Conservation (phyloP, 2,888 invertebrate species). For the Agapostemon virescens region DNA sequence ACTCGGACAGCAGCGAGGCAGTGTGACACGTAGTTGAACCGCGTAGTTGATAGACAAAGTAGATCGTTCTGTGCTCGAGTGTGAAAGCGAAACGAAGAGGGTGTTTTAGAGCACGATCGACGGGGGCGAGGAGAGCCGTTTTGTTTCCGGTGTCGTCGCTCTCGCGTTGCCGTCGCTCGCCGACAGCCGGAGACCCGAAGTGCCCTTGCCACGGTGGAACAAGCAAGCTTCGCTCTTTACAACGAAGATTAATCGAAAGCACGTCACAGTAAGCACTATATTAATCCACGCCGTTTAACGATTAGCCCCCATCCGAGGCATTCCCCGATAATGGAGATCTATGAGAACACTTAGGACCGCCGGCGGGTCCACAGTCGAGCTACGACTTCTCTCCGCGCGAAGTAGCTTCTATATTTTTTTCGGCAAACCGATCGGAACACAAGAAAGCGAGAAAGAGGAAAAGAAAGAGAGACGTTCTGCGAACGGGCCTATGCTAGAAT, state of each 20-base stretch:
- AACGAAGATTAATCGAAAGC: conserved; percentile 60
- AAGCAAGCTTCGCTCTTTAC: conserved; percentile 30
- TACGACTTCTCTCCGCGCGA: background rate
- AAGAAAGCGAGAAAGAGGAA: no score
- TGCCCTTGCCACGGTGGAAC: conserved; percentile 8
- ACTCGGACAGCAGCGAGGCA: conserved; percentile 19
- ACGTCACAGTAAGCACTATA: conserved; percentile 19
- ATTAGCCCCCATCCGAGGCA: background rate
- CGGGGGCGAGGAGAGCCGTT: background rate
- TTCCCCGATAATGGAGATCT: conserved; percentile 68
- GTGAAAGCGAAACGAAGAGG: conserved; percentile 24
- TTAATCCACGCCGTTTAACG: background rate
- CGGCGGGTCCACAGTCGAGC: conserved; percentile 23
- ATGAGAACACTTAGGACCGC: conserved; percentile 67
- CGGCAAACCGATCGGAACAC: background rate
- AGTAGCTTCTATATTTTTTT: background rate
- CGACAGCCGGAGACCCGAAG: conserved; percentile 37
- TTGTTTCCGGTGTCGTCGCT: conserved; percentile 5
- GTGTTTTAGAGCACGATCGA: conserved; percentile 3
- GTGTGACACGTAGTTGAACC: background rate
- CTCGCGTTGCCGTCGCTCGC: conserved; percentile 69
- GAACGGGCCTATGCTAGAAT: conserved; percentile 39
- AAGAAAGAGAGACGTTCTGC: background rate
- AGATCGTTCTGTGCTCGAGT: conserved; percentile 27
- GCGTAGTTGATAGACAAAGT: conserved; percentile 40